Evolutionary conservation across 2,797 vertebrate species (phyloP).

Genomic region (Prionace glauca): DNA sequence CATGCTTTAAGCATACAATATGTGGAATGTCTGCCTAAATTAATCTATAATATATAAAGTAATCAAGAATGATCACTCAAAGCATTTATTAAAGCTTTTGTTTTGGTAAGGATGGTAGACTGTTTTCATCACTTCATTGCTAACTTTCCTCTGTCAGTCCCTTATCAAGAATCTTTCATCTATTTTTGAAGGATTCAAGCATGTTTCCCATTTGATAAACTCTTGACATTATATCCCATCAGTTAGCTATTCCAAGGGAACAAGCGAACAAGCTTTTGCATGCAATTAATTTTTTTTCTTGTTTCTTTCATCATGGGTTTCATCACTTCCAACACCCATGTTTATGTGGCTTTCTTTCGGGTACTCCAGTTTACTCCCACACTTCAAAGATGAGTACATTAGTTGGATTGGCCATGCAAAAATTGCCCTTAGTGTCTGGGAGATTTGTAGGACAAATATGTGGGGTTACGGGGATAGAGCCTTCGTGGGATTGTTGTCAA

Average conservation of each 20-base stretch:
- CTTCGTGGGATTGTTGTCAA: too few species aligned
- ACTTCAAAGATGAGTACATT: too few species aligned
- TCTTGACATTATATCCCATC: not conserved
- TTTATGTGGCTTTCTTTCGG: too few species aligned
- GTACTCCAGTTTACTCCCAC: too few species aligned
- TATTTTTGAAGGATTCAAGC: not conserved
- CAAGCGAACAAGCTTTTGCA: not conserved
- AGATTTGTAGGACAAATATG: too few species aligned
- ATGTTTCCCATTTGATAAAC: not conserved
- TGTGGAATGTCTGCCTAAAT: not conserved
- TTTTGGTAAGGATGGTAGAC: too few species aligned
- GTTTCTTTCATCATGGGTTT: not conserved
- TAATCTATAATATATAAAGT: not conserved
- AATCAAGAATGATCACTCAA: not conserved
- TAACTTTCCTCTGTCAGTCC: not conserved
- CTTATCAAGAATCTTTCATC: not conserved
- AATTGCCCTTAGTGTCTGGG: too few species aligned
- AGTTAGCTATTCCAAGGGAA: not conserved
- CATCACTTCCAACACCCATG: too few species aligned
- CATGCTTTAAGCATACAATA: not conserved
- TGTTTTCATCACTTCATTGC: not conserved
- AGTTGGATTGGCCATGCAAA: too few species aligned
- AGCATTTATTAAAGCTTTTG: not conserved
- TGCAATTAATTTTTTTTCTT: not conserved
- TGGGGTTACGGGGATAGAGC: too few species aligned